phyloP scores from a whole-genome alignment of 2,888 invertebrate genomes.

The Trichopria drosophilae region DNA sequence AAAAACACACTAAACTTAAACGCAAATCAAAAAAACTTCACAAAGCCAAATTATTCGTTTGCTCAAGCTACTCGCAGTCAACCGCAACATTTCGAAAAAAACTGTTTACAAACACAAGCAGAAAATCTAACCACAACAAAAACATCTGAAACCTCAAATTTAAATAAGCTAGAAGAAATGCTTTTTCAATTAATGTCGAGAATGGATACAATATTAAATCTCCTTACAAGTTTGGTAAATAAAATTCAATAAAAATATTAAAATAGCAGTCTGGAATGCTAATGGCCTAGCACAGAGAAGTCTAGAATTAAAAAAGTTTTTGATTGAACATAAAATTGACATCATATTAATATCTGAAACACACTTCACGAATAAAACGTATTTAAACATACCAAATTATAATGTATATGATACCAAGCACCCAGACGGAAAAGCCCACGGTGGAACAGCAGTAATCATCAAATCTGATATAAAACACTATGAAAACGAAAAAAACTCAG shows the following conservation, averaged over 20 bases:
- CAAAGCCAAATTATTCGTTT: too few species aligned
- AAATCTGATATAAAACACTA: constrained; percentile 6
- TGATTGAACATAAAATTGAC: constrained; percentile 8
- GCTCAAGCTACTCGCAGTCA: too few species aligned
- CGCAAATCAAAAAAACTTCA: constrained; percentile 9
- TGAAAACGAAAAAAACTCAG: not conserved
- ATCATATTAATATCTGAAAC: constrained; percentile 19
- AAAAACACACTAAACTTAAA: constrained; percentile 5
- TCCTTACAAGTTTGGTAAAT: too few species aligned
- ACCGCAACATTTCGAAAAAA: too few species aligned
- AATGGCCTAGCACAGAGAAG: not conserved
- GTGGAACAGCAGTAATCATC: constrained; percentile 19
- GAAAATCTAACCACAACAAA: too few species aligned
- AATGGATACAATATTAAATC: too few species aligned
- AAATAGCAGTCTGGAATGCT: too few species aligned
- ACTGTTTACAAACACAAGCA: too few species aligned
- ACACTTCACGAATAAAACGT: constrained; percentile 1
- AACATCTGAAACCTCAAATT: too few species aligned
- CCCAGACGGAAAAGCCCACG: not conserved
- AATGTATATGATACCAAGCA: not conserved
- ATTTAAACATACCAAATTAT: constrained; percentile 1
- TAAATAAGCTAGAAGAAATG: too few species aligned
- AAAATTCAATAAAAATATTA: too few species aligned
- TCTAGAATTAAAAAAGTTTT: constrained; percentile 7
- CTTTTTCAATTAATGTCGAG: too few species aligned